A percentile compares a stretch with the other conserved stretches of the same genome.
Conservation (phyloP, 2,888 invertebrate genomes). For the Lumbricus terrestris region DNA sequence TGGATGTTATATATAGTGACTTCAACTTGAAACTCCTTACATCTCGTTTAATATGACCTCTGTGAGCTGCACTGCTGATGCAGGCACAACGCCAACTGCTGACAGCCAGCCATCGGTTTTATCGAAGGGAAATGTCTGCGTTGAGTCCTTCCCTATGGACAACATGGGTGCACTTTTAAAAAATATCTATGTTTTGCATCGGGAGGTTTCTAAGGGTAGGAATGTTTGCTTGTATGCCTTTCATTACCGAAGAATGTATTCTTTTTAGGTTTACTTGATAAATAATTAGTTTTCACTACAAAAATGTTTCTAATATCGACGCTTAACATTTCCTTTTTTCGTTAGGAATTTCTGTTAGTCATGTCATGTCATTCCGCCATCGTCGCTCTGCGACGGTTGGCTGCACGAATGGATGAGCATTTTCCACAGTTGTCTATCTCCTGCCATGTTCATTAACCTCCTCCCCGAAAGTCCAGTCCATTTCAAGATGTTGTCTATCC, state of each 20-base stretch:
- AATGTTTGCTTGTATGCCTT: no score
- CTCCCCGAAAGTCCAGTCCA: no score
- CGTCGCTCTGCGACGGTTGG: no score
- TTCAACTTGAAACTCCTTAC: background rate
- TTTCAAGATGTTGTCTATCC: no score
- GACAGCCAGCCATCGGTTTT: background rate
- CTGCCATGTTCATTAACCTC: no score
- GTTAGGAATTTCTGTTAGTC: background rate
- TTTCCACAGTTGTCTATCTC: no score
- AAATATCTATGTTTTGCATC: background rate
- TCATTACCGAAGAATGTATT: background rate
- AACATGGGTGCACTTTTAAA: background rate
- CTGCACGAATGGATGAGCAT: no score
- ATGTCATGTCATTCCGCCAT: no score
- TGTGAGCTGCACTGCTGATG: background rate
- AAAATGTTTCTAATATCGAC: no score
- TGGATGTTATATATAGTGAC: background rate
- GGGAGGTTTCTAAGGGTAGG: background rate
- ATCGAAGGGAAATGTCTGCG: background rate
- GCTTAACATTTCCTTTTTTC: no score
- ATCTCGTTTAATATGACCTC: background rate
- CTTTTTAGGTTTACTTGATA: background rate
- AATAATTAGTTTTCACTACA: background rate
- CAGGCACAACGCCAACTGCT: background rate
- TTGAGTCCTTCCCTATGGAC: background rate